Percentiles rank a stretch among this genome's conserved stretches.
Conservation (phyloP, 2,797 vertebrate species). For the Apodemus agrarius region DNA sequence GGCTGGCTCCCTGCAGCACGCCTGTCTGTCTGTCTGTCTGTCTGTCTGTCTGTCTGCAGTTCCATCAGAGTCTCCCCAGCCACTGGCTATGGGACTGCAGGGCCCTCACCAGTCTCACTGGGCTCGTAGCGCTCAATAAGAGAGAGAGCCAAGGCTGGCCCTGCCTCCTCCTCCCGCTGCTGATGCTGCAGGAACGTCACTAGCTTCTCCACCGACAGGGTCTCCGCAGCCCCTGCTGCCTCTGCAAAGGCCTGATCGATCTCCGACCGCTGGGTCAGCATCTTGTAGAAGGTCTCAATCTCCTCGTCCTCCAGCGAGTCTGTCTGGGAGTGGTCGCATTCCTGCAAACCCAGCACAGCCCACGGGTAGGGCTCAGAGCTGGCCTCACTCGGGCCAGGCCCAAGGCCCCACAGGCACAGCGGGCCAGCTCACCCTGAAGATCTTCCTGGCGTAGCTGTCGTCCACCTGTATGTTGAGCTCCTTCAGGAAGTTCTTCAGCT, state of each 20-base stretch:
- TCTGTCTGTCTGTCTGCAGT: not conserved
- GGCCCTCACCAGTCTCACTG: constrained; percentile 89
- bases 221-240: constrained; percentile 83
- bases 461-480: constrained; percentile 94
- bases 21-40: not conserved
- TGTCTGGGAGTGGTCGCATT: constrained; percentile 94
- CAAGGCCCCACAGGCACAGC: fast-evolving
- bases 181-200: constrained; percentile 90
- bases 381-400: not conserved
- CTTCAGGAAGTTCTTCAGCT: constrained; percentile 94
- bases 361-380: not conserved
- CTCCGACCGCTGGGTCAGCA: constrained; percentile 93
- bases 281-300: constrained; percentile 95
- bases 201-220: constrained; percentile 90
- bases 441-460: constrained; percentile 91
- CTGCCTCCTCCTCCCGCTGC: constrained; percentile 90
- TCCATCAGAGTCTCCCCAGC: not conserved
- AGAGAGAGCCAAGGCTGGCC: constrained; percentile 85
- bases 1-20: not conserved
- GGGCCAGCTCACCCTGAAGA: constrained; percentile 91
- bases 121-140: constrained; percentile 95
- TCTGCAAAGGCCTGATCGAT: constrained; percentile 90
- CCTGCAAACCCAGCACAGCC: constrained; percentile 86
- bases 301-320: constrained; percentile 93
- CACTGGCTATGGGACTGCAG: not conserved